A percentile compares a stretch with the other conserved stretches of the same genome.
phyloP scores from a whole-genome alignment of 1,140 invertebrate species.

The Aleiodes sp. region DNA sequence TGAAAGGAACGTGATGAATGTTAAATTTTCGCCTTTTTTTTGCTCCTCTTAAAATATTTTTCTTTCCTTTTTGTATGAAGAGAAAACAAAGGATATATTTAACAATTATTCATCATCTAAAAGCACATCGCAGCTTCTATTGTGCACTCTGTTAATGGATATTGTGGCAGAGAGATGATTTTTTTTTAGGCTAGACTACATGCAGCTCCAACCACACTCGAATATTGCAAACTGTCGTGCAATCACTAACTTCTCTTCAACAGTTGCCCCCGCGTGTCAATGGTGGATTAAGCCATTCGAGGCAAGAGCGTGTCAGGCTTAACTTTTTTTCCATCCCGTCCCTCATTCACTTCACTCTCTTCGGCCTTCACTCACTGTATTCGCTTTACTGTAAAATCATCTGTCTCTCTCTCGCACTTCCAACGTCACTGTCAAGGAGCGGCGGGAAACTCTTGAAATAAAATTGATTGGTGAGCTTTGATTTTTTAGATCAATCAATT shows the following conservation, averaged over 20 bases:
- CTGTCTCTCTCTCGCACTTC: no score
- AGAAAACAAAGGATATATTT: neutral
- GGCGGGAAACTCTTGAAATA: no score
- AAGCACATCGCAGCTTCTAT: neutral
- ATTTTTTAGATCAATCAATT: no score
- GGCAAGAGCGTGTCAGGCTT: conserved; percentile 34
- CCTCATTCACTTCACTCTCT: neutral
- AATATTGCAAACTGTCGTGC: conserved; percentile 2
- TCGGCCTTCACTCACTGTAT: neutral
- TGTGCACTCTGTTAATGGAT: neutral
- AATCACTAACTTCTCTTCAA: neutral
- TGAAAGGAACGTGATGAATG: no score
- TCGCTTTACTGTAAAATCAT: no score
- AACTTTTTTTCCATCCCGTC: conserved; percentile 28
- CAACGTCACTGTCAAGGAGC: no score
- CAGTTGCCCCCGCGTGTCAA: neutral
- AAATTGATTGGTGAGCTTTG: no score
- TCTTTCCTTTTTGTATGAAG: neutral
- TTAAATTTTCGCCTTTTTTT: no score
- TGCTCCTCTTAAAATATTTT: no score
- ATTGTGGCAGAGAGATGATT: neutral
- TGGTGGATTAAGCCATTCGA: conserved; percentile 34
- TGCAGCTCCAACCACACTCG: neutral
- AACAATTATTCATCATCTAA: neutral
- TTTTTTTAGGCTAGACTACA: neutral